Evolutionary conservation across 2,888 invertebrate genomes (phyloP), one percentile per base, ranked within the genome.

Genomic region (Thelaira solivaga): DNA sequence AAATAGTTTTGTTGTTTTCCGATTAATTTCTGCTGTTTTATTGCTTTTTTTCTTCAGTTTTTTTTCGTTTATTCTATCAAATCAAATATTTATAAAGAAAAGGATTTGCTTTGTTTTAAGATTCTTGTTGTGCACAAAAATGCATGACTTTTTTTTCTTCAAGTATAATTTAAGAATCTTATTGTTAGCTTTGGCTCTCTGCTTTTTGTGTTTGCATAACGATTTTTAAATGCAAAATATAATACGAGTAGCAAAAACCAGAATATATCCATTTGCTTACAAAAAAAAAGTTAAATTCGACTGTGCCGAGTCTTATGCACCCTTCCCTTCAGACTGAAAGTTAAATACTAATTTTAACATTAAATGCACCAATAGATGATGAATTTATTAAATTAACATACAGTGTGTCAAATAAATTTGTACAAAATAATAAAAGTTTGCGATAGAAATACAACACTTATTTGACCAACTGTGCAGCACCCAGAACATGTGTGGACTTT

Each of bases 71-170:
- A 53, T 74, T 74, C 64, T 45, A 69, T 59, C 59, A 39, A 59
- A 69, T 49, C n/a, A n/a, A n/a, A n/a, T n/a, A n/a, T n/a, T n/a
- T 47, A 69, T 71, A 69, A 78, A 74, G 80, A 65, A 76, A 68
- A 69, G 77, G 73, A 81, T 79, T 81, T 79, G 75, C 76, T 77
- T 81, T 81, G 81, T 80, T 68, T 74, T 71, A 36, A 62, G 16
- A 71, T 65, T 69, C 39, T 55, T 55, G 26, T 65, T 71, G 18
- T 64, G 69, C 65, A 76, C 61, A 71, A 76, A 77, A 80, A 62
- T 80, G 80, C 80, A 71, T 69, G 67, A 68, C 65, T 65, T 18
- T 64, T 59, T 57, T 43, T 51, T 45, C n/a, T 39, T 65, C n/a
- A 43, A 64, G n/a, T 36, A 55, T 36, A 39, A 51, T 71, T 68